Conservation (phyloP, 2,888 invertebrate genomes). For the Leptarthrus brevirostris region DNA sequence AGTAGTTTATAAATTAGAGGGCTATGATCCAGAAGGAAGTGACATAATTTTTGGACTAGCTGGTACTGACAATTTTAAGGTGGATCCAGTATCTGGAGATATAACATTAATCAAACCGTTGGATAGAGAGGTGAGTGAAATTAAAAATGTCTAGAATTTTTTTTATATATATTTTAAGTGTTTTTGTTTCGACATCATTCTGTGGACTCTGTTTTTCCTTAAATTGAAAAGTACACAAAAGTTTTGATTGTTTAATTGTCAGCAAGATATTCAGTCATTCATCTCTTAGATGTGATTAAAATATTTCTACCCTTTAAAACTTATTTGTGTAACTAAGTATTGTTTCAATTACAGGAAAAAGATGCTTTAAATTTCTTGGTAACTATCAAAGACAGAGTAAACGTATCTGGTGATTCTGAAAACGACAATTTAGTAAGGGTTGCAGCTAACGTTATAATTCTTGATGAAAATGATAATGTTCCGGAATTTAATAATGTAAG, state of each 20-base stretch:
- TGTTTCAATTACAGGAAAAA: conserved; percentile 72
- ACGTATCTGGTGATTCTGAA: conserved; percentile 70
- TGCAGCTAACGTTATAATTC: conserved; percentile 83
- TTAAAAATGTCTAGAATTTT: too few relatives aligned
- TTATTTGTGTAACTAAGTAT: too few relatives aligned
- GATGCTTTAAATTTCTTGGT: conserved; percentile 84
- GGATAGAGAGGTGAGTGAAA: conserved; percentile 79
- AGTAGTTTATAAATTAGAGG: conserved; percentile 81
- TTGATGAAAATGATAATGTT: conserved; percentile 90
- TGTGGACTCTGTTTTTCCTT: too few relatives aligned
- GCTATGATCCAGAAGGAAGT: conserved; percentile 84
- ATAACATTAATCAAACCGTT: conserved; percentile 82
- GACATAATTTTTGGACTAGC: conserved; percentile 77
- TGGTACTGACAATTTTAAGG: conserved; percentile 84
- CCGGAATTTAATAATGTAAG: conserved; percentile 82
- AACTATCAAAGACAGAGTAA: conserved; percentile 81
- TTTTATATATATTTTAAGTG: too few relatives aligned
- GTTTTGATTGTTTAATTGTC: too few relatives aligned
- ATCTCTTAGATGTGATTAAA: background rate
- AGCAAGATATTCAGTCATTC: too few relatives aligned
- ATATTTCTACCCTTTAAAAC: too few relatives aligned
- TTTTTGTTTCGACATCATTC: too few relatives aligned
- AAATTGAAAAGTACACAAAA: too few relatives aligned
- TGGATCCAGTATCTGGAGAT: conserved; percentile 80
- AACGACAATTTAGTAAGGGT: conserved; percentile 79